Evolutionary conservation across 2,888 invertebrate species (phyloP).

Genomic region (Hemicrepidius hirtus): DNA sequence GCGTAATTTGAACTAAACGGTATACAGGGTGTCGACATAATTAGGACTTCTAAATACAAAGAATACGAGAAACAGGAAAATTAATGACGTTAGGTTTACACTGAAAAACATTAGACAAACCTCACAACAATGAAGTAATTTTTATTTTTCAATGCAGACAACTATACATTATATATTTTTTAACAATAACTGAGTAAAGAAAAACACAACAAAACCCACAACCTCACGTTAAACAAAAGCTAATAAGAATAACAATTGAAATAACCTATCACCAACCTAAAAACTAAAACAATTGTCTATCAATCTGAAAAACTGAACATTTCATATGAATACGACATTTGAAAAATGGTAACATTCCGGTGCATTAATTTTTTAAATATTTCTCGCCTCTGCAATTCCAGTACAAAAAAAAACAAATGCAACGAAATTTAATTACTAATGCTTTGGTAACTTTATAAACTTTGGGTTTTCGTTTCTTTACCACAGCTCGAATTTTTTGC

Average conservation of each 20-base stretch:
- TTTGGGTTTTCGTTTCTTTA: slow-evolving; percentile 15
- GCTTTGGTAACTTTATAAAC: slow-evolving; percentile 13
- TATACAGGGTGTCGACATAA: too few species aligned
- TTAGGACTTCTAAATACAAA: too few species aligned
- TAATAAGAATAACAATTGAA: not conserved
- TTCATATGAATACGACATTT: not conserved
- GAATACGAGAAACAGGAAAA: not conserved
- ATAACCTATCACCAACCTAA: not conserved
- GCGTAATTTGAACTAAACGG: too few species aligned
- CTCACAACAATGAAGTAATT: not conserved
- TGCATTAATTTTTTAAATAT: not conserved
- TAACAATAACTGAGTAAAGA: not conserved
- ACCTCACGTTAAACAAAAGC: not conserved
- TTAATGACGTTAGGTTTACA: too few species aligned
- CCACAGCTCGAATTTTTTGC: slow-evolving; percentile 12
- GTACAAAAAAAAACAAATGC: not conserved
- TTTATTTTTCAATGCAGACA: slow-evolving; percentile 4
- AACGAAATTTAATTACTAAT: not conserved
- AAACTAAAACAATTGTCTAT: too few species aligned
- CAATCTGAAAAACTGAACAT: too few species aligned
- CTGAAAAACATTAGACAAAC: not conserved
- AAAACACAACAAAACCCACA: slow-evolving; percentile 6
- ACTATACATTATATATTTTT: slow-evolving; percentile 1
- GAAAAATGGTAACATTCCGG: not conserved
- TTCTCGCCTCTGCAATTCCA: not conserved